Base-by-base conservation (phyloP, 2,113 vertebrate species). In the Aramus guarauna region DNA sequence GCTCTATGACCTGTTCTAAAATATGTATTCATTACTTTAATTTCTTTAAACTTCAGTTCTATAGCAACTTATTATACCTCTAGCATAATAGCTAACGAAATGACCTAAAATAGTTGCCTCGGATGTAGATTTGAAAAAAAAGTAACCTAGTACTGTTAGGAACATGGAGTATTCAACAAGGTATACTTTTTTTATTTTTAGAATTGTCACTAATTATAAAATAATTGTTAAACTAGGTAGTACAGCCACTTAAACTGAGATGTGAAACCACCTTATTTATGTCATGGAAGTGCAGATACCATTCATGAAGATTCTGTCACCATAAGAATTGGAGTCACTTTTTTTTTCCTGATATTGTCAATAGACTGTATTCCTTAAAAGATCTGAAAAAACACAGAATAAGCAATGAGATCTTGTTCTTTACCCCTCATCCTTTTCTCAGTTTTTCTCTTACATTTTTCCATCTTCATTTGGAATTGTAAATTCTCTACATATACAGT, bases 41-140 rank as follows among this genome's bases (percentile, higher is more conserved):
- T 91, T 94, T 96, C 76, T 88, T 95, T 75, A 79, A 80, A 85
- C 27, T 96, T 79, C 62, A 43, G 9, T 89, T 94, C 72, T 74
- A 8, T n/a, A 79, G 50, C 21, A 56, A 82, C 32, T 16, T 78
- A 37, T 45, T 84, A 45, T 55, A 75, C 5, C 29, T 94, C 60
- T 59, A 82, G 26, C 52, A 69, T 77, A 93, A 92, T 4, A 80
- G 48, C 18, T 69, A 63, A 72, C 3, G 5, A 85, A 95, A 93
- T 69, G 50, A 53, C 81, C 53, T 90, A 52, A 91, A 85, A 41
- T 41, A 66, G 19, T 87, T 92, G 37, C 47, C 55, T 79, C 17
- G 72, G 74, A 63, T 48, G 9, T 43, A 84, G 83, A 48, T 79
- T 81, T 62, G 60, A 76, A 64, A 48, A 64, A 48, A 89, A 90